These are phyloP conservation scores for Bombyx huttoni DNA, from an alignment of 2,888 invertebrate genomes.

Conservation along the genomic window DNA sequence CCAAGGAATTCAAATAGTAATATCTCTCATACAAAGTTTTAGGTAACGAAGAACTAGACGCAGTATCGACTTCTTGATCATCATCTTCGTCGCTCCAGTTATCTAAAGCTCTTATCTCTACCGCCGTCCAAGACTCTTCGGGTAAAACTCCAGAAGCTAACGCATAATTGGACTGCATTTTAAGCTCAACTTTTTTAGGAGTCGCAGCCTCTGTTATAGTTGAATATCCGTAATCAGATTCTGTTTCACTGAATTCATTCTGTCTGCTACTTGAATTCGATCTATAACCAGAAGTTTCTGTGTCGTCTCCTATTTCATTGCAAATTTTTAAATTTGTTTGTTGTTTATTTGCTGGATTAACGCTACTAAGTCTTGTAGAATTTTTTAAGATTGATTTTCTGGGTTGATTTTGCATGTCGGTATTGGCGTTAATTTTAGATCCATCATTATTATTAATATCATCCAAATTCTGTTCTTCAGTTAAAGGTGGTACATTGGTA, in stretches of 20 bases:
- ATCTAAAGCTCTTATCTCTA: constrained; percentile 49
- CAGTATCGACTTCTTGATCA: constrained; percentile 34
- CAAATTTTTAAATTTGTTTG: constrained; percentile 7
- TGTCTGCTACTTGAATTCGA: constrained; percentile 59
- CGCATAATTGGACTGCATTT: constrained; percentile 38
- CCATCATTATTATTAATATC: constrained; percentile 13
- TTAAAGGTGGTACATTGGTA: constrained; percentile 13
- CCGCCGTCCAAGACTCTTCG: constrained; percentile 58
- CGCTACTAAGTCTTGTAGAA: constrained; percentile 29
- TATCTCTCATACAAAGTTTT: constrained; percentile 51
- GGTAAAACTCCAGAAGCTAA: constrained; percentile 63
- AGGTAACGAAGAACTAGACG: constrained; percentile 34
- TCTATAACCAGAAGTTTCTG: constrained; percentile 71
- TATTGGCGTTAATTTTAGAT: constrained; percentile 14
- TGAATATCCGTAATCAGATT: constrained; percentile 75
- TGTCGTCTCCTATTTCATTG: constrained; percentile 42
- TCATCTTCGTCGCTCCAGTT: constrained; percentile 54
- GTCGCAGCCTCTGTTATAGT: constrained; percentile 74
- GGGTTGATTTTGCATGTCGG: constrained; percentile 8
- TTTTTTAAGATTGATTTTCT: constrained; percentile 56
- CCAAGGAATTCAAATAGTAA: constrained; percentile 75
- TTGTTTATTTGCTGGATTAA: not conserved
- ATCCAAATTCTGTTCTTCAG: constrained; percentile 24
- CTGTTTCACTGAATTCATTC: constrained; percentile 61
- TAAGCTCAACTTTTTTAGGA: constrained; percentile 67